Base-by-base conservation (phyloP, 37 sponge, comb jelly and placozoan genomes). In the Axinella damicornis region DNA sequence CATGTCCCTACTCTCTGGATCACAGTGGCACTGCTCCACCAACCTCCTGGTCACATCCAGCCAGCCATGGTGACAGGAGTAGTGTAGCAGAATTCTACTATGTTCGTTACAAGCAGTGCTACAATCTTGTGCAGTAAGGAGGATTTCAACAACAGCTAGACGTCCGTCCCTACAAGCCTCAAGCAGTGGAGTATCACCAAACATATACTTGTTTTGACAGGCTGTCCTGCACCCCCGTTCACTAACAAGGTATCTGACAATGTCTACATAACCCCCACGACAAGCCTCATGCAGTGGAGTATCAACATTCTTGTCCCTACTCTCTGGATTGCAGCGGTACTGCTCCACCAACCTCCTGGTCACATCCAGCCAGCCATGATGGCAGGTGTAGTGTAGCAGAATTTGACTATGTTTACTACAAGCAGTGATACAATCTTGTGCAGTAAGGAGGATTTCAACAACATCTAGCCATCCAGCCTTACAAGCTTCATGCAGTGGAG, bases 211-310 rank as follows among this genome's bases (percentile, higher is more conserved):
- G 22, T 71, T 36, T 41, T 24, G 38, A 71, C 11, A 16, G 18
- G 15, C 35, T 33, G 18, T 15, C 15, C 18, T 37, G 36, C 35
- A 38, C 22, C 71, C 35, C 20, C 36, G 21, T 27, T 61, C 62
- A 27, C 25, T 25, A 61, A 61, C 62, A 27, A 61, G 27, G 25
- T 27, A 4, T 11, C 27, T 22, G 4, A 61, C 27, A 27, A 25
- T 25, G 27, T 25, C 27, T 27, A 61, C 11, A 9, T 46, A 46
- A 46, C 46, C 46, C 9, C 9, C 46, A 46, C 46, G 46, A 46
- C 46, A 46, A 33, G 77, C 77, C 12, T 57, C 36, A 58, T 76
- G 77, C 28, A 76, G 77, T 17, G 77, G 77, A 59, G 77, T 76
- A 18, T 76, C 77, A 18, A 61, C 77, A 25, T 55, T 16, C 21